Percentiles rank a stretch among this genome's conserved stretches.
Evolutionary conservation across 23 tunicate species (phyloP).

Genomic region (Halocynthia roretzi): DNA sequence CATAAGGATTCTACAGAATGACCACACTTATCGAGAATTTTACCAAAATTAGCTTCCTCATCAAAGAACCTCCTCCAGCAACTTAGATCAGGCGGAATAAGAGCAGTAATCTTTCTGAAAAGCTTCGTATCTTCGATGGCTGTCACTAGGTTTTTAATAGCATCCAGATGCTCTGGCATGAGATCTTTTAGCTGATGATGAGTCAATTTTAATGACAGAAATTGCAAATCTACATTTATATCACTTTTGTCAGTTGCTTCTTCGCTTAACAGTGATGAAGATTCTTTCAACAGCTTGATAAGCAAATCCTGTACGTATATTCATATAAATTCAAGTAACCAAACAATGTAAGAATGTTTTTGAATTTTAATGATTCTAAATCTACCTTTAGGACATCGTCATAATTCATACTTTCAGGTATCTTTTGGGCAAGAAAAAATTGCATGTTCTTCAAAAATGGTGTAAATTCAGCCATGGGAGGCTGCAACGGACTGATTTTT

Average conservation of each 20-base stretch:
- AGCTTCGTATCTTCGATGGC: slow-evolving; percentile 32
- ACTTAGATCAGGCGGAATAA: background rate
- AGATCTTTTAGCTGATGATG: slow-evolving; percentile 13
- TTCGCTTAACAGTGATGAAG: background rate
- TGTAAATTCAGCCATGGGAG: slow-evolving; percentile 22
- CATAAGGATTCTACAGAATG: too few relatives aligned
- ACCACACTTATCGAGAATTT: too few relatives aligned
- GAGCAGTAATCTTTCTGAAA: slow-evolving; percentile 15
- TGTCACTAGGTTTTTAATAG: slow-evolving; percentile 28
- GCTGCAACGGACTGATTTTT: slow-evolving; percentile 25
- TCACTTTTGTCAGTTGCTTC: background rate
- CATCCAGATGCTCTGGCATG: slow-evolving; percentile 56
- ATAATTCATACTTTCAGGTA: background rate
- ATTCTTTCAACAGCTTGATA: background rate
- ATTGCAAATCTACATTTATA: background rate
- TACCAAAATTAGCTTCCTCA: background rate
- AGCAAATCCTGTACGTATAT: too few relatives aligned
- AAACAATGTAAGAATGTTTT: too few relatives aligned
- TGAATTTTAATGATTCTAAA: too few relatives aligned
- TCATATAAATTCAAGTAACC: too few relatives aligned
- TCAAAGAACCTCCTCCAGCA: slow-evolving; percentile 20
- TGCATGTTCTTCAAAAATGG: slow-evolving; percentile 8
- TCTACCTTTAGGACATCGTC: background rate
- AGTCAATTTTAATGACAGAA: slow-evolving; percentile 9
- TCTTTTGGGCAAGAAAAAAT: slow-evolving; percentile 24